These are phyloP conservation scores for Galerucella calmariensis DNA, from an alignment of 2,888 invertebrate species.

Conservation along the genomic window DNA sequence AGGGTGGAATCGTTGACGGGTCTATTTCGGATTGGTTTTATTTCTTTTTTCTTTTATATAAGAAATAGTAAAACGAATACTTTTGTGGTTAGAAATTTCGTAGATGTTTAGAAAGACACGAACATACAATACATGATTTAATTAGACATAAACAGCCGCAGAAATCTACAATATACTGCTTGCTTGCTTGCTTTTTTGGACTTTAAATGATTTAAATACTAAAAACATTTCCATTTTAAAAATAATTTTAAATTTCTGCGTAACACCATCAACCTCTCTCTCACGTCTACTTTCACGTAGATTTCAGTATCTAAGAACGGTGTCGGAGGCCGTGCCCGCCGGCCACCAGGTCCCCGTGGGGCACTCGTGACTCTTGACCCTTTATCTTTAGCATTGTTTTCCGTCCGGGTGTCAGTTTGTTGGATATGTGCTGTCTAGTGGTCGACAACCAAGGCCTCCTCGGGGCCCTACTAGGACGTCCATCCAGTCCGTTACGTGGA, in stretches of 20 bases:
- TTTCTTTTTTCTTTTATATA: too few species aligned
- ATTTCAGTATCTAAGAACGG: constrained; percentile 9
- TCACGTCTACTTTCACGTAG: too few species aligned
- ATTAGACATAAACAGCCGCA: too few species aligned
- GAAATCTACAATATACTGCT: too few species aligned
- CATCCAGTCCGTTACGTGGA: constrained; percentile 36
- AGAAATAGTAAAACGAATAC: too few species aligned
- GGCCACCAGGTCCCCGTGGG: constrained; percentile 34
- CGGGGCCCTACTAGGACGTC: constrained; percentile 45
- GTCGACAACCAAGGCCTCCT: constrained; percentile 45
- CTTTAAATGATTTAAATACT: too few species aligned
- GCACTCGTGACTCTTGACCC: constrained; percentile 50
- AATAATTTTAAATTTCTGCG: background rate
- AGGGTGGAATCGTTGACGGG: background rate
- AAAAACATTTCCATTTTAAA: background rate
- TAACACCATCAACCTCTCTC: background rate
- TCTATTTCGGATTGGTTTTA: background rate
- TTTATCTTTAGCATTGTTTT: constrained; percentile 50
- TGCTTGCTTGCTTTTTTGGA: too few species aligned
- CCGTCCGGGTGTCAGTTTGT: constrained; percentile 51
- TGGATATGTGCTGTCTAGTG: constrained; percentile 50
- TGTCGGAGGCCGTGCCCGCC: constrained; percentile 13
- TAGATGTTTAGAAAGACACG: too few species aligned
- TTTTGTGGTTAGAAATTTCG: too few species aligned
- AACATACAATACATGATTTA: too few species aligned